Percentiles rank a stretch among this genome's conserved stretches.
These are phyloP conservation scores for Oreochromis grahami DNA, from an alignment of 2,797 vertebrate species.

Conservation along the genomic window DNA sequence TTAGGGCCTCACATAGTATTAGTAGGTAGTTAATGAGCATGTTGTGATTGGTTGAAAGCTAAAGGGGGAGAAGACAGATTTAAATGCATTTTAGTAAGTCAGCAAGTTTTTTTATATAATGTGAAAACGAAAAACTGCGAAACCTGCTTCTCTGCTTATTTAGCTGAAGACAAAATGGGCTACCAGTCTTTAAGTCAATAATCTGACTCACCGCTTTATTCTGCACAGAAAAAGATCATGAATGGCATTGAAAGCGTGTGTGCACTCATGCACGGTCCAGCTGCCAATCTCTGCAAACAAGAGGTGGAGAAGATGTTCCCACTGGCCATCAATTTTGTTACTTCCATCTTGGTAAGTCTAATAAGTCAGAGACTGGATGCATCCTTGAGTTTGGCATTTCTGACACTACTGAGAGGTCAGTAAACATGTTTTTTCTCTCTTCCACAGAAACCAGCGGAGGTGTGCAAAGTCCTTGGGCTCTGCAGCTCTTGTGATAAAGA, in stretches of 20 bases:
- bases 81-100: background rate
- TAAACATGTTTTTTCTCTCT: background rate
- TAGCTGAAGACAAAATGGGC: background rate
- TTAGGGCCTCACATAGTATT: background rate
- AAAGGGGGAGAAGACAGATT: background rate
- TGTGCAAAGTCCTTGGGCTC: slow-evolving; percentile 66
- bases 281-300: slow-evolving; percentile 49
- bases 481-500: slow-evolving; percentile 44
- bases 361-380: background rate
- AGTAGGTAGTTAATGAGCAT: background rate
- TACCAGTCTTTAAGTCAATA: background rate
- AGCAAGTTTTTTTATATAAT: background rate
- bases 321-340: slow-evolving; percentile 60
- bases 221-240: slow-evolving; percentile 58
- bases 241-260: slow-evolving; percentile 54
- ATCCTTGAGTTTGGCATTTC: background rate
- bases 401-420: background rate
- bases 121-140: background rate
- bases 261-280: slow-evolving; percentile 45
- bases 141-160: background rate
- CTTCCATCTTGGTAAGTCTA: slow-evolving; percentile 47
- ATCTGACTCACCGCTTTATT: background rate
- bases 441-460: slow-evolving; percentile 63
- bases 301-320: slow-evolving; percentile 70
- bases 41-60: background rate